Base-by-base conservation (phyloP, 2,888 invertebrate genomes). In the Cheilosia variabilis region DNA sequence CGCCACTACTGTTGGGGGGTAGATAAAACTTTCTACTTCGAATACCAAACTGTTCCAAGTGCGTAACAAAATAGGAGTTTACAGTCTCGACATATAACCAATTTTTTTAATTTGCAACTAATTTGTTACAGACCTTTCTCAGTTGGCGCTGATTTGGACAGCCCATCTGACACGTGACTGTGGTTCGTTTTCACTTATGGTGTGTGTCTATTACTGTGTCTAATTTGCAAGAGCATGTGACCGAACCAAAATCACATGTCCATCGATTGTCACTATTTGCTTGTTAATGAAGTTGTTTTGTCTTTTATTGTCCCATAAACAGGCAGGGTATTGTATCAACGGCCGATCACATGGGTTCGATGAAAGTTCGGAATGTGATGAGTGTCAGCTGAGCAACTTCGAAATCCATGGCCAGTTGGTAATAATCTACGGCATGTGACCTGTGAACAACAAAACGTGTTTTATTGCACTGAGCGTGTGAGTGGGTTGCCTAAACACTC, bases 81-180 rank as follows among this genome's bases (percentile, higher is more conserved):
- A 34, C 31, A 9, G 7, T 2, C 2, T 13, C 2, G 3, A 43
- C 10, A n/a, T n/a, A 15, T 43, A 15, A 15, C 15, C 3, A 1
- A 34, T n/a, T 31, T 19, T 13, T 19, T 15, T 47, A 47, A 63
- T 63, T 47, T 63, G 62, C 62, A 63, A 47, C 19, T 31, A 19
- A 63, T 34, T 31, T 47, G 50, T n/a, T 15, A 13, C 6, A 4
- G 9, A 17, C 27, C 31, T 19, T 43, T 62, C 10, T 3, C 19
- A 34, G 4, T 13, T 22, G 22, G 13, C 34, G 9, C 27, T 41
- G 37, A 27, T 17, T 66, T 66, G 41, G 57, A 58, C 66, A 66
- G 58, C 57, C 27, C 27, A n/a, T 17, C 41, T 37, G 52, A 53
- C 68, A 53, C 76, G 76, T 77, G 76, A 77, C 60, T 77, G 19